Percentiles rank a stretch among this genome's conserved stretches.
These are phyloP conservation scores for Cerastis leucographa DNA, from an alignment of 2,888 invertebrate genomes.

Conservation along the genomic window DNA sequence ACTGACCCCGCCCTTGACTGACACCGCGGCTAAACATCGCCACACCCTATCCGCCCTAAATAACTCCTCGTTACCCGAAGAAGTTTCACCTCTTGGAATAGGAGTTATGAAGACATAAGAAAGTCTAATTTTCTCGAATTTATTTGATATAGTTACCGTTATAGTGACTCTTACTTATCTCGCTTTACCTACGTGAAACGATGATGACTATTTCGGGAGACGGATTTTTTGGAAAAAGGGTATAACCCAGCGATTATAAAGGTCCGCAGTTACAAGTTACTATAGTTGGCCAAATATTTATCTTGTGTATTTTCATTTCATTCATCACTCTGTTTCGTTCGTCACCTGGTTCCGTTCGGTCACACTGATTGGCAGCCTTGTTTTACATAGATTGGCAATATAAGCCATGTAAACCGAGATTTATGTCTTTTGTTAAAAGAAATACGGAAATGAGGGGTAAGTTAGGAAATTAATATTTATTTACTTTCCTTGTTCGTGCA, in stretches of 20 bases:
- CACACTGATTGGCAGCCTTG: not conserved
- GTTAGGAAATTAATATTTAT: conserved; percentile 5
- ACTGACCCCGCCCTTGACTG: conserved; percentile 26
- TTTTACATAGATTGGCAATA: not conserved
- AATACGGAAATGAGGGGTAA: conserved; percentile 10
- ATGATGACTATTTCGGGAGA: no score
- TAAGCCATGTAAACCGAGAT: not conserved
- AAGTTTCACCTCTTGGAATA: not conserved
- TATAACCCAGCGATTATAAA: no score
- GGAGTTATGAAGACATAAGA: not conserved
- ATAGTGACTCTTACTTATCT: not conserved
- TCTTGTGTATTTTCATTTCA: not conserved
- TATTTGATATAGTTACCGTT: not conserved
- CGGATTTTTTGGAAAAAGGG: no score
- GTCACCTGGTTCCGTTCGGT: not conserved
- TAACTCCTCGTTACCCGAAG: conserved; percentile 23
- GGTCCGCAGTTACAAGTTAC: not conserved
- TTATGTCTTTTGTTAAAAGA: not conserved
- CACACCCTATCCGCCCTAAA: conserved; percentile 42
- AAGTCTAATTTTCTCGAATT: not conserved
- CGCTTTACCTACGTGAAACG: not conserved
- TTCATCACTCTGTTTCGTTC: not conserved
- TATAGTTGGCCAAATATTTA: not conserved
- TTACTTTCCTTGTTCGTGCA: not conserved
- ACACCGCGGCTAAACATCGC: conserved; percentile 22